phyloP scores from a whole-genome alignment of 2,797 vertebrate genomes.

The Onychomys torridus region DNA sequence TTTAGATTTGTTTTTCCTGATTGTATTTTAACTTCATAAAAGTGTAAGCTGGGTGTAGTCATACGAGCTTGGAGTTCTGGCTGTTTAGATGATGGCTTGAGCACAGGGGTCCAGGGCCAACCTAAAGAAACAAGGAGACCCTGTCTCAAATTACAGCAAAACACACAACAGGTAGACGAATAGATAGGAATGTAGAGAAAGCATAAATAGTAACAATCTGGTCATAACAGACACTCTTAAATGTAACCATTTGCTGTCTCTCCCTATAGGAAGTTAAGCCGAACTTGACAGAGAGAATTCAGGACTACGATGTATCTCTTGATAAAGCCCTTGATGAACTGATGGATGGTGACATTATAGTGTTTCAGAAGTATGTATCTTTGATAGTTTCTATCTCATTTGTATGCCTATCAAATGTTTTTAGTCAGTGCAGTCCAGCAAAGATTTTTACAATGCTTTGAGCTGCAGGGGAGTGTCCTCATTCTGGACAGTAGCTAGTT shows the following conservation, averaged over 20 bases:
- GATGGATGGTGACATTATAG: slow-evolving; percentile 99
- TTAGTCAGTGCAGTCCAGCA: background rate
- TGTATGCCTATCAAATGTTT: background rate
- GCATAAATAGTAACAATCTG: background rate
- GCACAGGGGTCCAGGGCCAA: background rate
- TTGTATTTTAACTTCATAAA: background rate
- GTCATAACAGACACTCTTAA: fast-evolving
- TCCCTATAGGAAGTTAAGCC: slow-evolving; percentile 98
- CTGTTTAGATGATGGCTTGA: background rate
- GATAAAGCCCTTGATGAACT: slow-evolving; percentile 99
- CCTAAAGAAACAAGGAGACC: background rate
- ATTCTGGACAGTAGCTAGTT: background rate
- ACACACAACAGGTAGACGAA: background rate
- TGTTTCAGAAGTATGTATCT: slow-evolving; percentile 97
- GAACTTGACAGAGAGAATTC: slow-evolving; percentile 99
- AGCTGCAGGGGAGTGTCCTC: background rate
- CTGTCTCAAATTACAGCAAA: background rate
- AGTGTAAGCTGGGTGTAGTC: background rate
- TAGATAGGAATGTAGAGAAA: background rate
- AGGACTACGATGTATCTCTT: slow-evolving; percentile 99
- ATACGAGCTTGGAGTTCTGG: too few relatives aligned
- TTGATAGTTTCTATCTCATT: background rate
- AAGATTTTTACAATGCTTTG: background rate
- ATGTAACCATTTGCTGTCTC: slow-evolving; percentile 42
- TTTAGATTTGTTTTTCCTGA: background rate